A percentile compares a stretch with the other conserved stretches of the same genome.
Conservation (phyloP, 1,140 invertebrate species). For the Sminthurides bifidus region DNA sequence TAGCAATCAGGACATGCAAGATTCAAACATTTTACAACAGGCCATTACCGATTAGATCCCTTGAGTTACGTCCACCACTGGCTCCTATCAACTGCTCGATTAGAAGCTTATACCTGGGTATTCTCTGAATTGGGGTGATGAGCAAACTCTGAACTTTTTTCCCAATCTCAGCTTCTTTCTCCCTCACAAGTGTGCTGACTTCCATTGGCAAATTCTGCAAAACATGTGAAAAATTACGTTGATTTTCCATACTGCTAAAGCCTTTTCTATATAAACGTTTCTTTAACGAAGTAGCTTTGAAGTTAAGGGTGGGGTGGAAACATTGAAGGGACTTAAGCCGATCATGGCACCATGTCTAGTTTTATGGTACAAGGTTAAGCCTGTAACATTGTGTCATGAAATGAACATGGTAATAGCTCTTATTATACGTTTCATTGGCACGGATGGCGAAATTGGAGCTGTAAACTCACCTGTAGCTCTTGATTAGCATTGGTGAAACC, state of each 20-base stretch:
- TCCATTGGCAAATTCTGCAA: background rate
- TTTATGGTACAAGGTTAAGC: background rate
- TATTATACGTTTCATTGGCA: background rate
- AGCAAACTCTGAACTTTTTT: constrained; percentile 26
- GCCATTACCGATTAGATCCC: constrained; percentile 11
- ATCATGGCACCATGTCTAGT: background rate
- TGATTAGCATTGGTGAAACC: constrained; percentile 24
- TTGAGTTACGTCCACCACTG: constrained; percentile 6
- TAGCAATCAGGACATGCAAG: background rate
- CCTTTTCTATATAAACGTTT: too few relatives aligned
- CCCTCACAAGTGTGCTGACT: constrained; percentile 9
- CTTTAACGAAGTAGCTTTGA: too few relatives aligned
- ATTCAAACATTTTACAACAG: background rate
- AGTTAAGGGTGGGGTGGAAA: too few relatives aligned
- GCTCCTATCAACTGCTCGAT: constrained; percentile 22
- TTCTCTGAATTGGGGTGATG: constrained; percentile 29
- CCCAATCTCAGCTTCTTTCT: constrained; percentile 24
- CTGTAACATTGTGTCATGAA: background rate
- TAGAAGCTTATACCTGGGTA: constrained; percentile 29
- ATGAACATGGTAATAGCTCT: background rate
- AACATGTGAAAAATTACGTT: background rate
- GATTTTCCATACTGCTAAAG: background rate
- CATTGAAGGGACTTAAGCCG: too few relatives aligned
- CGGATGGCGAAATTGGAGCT: background rate
- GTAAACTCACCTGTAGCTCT: constrained; percentile 15